Base-by-base conservation (phyloP, 2,797 vertebrate genomes). In the Thripadectes ignobilis region DNA sequence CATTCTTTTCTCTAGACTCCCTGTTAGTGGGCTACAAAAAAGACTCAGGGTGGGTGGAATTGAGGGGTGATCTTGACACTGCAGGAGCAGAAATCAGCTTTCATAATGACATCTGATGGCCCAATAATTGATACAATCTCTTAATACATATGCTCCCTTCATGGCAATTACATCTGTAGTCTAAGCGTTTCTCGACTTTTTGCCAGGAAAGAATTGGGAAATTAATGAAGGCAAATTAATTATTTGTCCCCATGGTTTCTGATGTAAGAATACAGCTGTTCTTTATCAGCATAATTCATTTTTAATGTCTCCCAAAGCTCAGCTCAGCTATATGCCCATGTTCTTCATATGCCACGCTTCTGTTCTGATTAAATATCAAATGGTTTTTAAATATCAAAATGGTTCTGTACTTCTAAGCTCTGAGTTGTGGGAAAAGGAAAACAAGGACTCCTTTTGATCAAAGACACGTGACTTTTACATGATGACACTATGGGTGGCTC, bases 181-280 rank as follows among this genome's bases (percentile, higher is more conserved):
- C 51, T 81, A 93, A 87, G 77, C 34, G 49, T 85, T 95, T 92
- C 81, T 95, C 38, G 45, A 94, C 41, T 67, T 95, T 91, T 79
- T 92, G 74, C 80, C 81, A 95, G 75, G 63, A 80, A 96, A 82
- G 59, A 79, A 76, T 26, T 71, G 90, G 52, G 48, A 95, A 96
- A 94, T 91, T 79, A 93, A 91, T 54, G 81, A 92, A 92, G 24
- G 77, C 57, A 94, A 95, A 91, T 95, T 91, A 92, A 95, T 92
- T 94, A 93, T 96, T 96, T 97, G 93, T 93, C 88, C 68, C 68
- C 24, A 19, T 39, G 41, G 84, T 65, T 95, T 91, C 88, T 89
- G 77, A 91, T 81, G 55, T 87, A 92, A 92, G 83, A 95, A 94
- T 95, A 90, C 93, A 94, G 90, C 74, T 95, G 90, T 86, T 95